Evolutionary conservation across 2,888 invertebrate species (phyloP).

Genomic region (Melanotus villosus): DNA sequence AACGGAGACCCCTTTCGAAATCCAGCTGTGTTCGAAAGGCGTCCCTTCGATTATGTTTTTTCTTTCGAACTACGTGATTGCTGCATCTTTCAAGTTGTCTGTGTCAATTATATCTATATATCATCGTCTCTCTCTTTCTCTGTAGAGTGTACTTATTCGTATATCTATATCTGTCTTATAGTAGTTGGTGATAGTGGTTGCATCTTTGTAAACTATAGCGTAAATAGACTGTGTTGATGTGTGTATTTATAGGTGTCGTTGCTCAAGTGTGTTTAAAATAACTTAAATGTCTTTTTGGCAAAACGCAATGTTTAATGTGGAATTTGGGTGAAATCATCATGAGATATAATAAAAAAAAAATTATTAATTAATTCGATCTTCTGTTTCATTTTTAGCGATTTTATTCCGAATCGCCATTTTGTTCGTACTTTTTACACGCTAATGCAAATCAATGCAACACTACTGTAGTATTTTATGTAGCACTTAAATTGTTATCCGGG

Average conservation of each 20-base stretch:
- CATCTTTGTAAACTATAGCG: slow-evolving; percentile 51
- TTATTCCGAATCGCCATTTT: not conserved
- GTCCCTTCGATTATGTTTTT: too few relatives aligned
- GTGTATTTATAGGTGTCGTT: slow-evolving; percentile 67
- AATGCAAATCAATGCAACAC: slow-evolving; percentile 62
- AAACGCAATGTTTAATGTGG: slow-evolving; percentile 67
- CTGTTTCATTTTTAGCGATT: not conserved
- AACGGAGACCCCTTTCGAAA: slow-evolving; percentile 29
- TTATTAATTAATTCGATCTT: too few relatives aligned
- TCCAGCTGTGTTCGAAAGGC: slow-evolving; percentile 33
- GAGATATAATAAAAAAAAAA: too few relatives aligned
- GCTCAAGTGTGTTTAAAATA: slow-evolving; percentile 59
- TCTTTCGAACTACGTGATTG: slow-evolving; percentile 1
- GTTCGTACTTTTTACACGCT: slow-evolving; percentile 50
- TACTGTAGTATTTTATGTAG: slow-evolving; percentile 48
- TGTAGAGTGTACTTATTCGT: slow-evolving; percentile 52
- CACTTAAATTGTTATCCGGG: slow-evolving; percentile 58
- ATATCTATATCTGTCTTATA: slow-evolving; percentile 58
- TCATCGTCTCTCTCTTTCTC: slow-evolving; percentile 56
- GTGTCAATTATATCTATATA: slow-evolving; percentile 58
- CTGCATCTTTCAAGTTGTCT: slow-evolving; percentile 48
- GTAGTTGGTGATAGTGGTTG: slow-evolving; percentile 59
- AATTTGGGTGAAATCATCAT: slow-evolving; percentile 69
- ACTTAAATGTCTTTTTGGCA: slow-evolving; percentile 65
- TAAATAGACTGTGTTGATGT: slow-evolving; percentile 64